A percentile compares a stretch with the other conserved stretches of the same genome.
Evolutionary conservation across 2,113 vertebrate species (phyloP).

Genomic region (Sceloporus tristichus): DNA sequence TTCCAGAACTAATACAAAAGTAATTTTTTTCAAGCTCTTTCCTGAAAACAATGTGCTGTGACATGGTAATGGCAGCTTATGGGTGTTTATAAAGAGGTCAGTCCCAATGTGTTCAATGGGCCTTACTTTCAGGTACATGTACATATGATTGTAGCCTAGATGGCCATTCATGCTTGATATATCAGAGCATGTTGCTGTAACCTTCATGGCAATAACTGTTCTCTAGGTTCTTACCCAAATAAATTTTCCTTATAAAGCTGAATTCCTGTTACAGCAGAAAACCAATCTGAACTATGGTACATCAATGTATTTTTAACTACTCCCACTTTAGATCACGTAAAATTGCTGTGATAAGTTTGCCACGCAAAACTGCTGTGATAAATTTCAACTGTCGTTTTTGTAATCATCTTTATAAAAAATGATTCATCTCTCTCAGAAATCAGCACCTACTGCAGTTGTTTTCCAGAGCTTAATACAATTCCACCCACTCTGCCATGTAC

Average conservation of each 20-base stretch:
- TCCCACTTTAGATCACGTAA: not conserved
- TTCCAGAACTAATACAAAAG: too few species aligned
- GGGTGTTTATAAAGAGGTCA: not conserved
- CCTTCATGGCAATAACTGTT: not conserved
- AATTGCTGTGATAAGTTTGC: slow-evolving; percentile 12
- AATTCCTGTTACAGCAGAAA: slow-evolving; percentile 22
- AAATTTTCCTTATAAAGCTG: not conserved
- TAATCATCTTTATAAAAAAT: slow-evolving; percentile 1
- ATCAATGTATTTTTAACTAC: slow-evolving; percentile 22
- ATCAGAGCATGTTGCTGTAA: not conserved
- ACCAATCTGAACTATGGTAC: slow-evolving; percentile 26
- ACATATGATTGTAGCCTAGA: not conserved
- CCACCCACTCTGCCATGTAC: not conserved
- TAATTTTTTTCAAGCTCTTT: not conserved
- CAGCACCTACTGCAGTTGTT: slow-evolving; percentile 36
- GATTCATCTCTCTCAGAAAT: slow-evolving; percentile 25
- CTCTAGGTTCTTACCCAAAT: not conserved
- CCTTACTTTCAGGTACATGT: not conserved
- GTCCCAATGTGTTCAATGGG: not conserved
- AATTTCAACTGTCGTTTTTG: slow-evolving; percentile 9
- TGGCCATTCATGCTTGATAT: not conserved
- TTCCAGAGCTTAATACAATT: slow-evolving; percentile 37
- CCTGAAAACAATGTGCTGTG: not conserved
- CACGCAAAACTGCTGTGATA: slow-evolving; percentile 31
- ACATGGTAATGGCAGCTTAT: not conserved